A percentile compares a stretch with the other conserved stretches of the same genome.
Evolutionary conservation across 2,113 vertebrate genomes (phyloP).

Genomic region (Mastomys coucha): DNA sequence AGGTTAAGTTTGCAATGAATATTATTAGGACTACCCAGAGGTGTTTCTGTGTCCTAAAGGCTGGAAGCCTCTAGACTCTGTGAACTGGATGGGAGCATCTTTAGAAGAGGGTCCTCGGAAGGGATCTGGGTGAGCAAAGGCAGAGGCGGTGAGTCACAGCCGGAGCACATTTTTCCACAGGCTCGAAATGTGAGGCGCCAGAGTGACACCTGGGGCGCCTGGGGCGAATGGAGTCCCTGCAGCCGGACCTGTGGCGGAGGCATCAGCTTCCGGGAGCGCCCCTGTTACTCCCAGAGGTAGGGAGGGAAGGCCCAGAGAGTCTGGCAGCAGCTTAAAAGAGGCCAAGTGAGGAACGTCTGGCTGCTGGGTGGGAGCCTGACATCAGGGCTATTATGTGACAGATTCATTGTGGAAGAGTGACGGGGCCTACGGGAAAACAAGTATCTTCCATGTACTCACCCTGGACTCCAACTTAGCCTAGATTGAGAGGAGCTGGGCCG

Average conservation of each 20-base stretch:
- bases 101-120: not conserved
- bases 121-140: not conserved
- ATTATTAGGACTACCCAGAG: not conserved
- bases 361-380: not conserved
- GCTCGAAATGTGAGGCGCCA: constrained; percentile 75
- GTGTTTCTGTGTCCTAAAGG: not conserved
- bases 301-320: not conserved
- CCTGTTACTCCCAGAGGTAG: constrained; percentile 93
- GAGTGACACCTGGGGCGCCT: constrained; percentile 91
- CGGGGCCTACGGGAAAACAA: not conserved
- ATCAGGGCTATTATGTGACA: not conserved
- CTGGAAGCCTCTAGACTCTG: not conserved
- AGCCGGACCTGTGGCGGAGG: constrained; percentile 95
- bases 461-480: not conserved
- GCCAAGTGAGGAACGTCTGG: not conserved
- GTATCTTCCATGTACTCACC: not conserved
- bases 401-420: not conserved
- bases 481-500: not conserved
- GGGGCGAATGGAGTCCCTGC: constrained; percentile 93
- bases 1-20: not conserved
- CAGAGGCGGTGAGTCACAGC: fast-evolving
- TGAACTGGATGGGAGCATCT: not conserved
- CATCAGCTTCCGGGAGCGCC: constrained; percentile 90
- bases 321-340: not conserved
- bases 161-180: constrained; percentile 66